These are phyloP conservation scores for Catagonus wagneri DNA, from an alignment of 2,113 vertebrate genomes.

Conservation along the genomic window DNA sequence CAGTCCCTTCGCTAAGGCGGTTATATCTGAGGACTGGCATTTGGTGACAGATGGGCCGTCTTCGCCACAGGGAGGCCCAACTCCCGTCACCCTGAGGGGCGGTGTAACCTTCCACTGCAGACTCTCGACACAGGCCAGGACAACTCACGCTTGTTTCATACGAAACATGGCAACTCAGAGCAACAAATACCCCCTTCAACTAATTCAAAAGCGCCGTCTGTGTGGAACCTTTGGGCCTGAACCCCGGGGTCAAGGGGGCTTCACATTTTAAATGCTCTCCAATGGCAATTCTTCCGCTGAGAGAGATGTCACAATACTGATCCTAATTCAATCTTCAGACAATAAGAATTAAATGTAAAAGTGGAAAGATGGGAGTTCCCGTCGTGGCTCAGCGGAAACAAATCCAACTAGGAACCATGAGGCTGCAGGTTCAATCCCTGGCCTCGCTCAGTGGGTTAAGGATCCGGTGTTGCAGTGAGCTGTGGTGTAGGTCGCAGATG, in stretches of 20 bases:
- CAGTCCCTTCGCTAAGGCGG: background rate
- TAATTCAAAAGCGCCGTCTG: background rate
- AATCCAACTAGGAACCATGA: no score
- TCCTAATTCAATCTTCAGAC: background rate
- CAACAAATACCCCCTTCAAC: background rate
- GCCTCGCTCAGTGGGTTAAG: no score
- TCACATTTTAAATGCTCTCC: background rate
- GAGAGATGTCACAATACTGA: background rate
- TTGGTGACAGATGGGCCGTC: background rate
- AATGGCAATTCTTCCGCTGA: background rate
- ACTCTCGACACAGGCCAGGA: background rate
- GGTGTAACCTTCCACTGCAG: background rate
- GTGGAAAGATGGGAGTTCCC: no score
- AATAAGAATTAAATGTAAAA: background rate
- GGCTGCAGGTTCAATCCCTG: no score
- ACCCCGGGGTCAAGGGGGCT: background rate
- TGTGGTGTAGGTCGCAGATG: no score
- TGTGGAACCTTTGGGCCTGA: background rate
- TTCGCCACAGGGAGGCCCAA: background rate
- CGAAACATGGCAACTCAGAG: background rate
- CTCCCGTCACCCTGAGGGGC: background rate
- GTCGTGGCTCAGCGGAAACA: no score
- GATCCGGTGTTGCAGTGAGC: no score
- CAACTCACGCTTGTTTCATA: conserved; percentile 18
- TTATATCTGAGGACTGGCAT: background rate